phyloP scores from a whole-genome alignment of 1,140 invertebrate genomes.

The Phocides pigmalion region DNA sequence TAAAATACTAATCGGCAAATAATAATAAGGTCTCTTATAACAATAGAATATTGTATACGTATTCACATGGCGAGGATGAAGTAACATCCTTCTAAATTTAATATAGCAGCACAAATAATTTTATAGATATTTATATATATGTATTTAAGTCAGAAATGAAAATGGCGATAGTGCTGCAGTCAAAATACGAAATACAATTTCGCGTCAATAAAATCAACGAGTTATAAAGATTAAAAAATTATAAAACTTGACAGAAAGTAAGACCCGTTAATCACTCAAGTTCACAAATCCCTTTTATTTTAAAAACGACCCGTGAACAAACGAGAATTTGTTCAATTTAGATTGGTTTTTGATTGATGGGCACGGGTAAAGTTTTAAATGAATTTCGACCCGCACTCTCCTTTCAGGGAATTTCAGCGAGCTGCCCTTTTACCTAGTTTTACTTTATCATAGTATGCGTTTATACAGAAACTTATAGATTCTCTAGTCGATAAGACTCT shows the following conservation, averaged over 20 bases:
- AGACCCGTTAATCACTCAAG: neutral
- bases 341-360: constrained; percentile 58
- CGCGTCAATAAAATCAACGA: neutral
- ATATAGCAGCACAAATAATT: too few relatives aligned
- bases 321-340: constrained; percentile 52
- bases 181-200: too few relatives aligned
- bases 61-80: too few relatives aligned
- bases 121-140: too few relatives aligned
- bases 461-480: too few relatives aligned
- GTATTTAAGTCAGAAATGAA: too few relatives aligned
- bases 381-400: constrained; percentile 37
- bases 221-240: neutral
- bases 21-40: too few relatives aligned
- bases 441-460: neutral
- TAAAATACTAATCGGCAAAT: too few relatives aligned
- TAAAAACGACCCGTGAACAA: constrained; percentile 41
- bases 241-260: neutral
- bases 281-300: constrained; percentile 28
- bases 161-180: too few relatives aligned
- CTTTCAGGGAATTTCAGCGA: constrained; percentile 24
- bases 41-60: too few relatives aligned
- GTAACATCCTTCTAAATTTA: too few relatives aligned
- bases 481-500: too few relatives aligned
- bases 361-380: constrained; percentile 51
- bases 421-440: constrained; percentile 12